A percentile compares a stretch with the other conserved stretches of the same genome.
These are phyloP conservation scores for Tholera decimalis DNA, from an alignment of 2,888 invertebrate genomes.

Conservation along the genomic window DNA sequence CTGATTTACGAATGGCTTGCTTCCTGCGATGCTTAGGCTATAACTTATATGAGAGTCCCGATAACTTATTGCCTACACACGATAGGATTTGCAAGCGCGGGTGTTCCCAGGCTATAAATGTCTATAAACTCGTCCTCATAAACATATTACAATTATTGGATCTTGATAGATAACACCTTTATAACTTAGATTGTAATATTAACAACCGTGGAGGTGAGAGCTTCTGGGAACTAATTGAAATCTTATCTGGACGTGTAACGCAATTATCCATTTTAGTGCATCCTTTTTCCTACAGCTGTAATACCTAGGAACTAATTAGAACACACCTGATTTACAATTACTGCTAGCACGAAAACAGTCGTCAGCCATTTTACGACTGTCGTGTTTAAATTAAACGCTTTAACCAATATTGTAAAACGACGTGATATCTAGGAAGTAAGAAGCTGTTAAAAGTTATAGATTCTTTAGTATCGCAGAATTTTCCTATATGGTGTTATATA, in stretches of 20 bases:
- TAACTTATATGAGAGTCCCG: conserved; percentile 39
- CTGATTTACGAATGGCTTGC: conserved; percentile 35
- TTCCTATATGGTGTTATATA: not conserved
- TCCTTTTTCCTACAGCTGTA: conserved; percentile 51
- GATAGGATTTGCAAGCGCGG: conserved; percentile 39
- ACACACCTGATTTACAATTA: conserved; percentile 32
- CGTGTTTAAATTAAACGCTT: conserved; percentile 30
- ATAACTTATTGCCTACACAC: conserved; percentile 48
- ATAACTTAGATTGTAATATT: conserved; percentile 55
- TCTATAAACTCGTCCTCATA: conserved; percentile 61
- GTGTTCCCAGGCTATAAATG: conserved; percentile 51
- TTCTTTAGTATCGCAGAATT: conserved; percentile 9
- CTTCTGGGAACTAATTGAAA: conserved; percentile 52
- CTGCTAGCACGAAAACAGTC: conserved; percentile 3
- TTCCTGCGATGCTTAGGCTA: conserved; percentile 28
- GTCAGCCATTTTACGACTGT: conserved; percentile 23
- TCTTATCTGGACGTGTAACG: conserved; percentile 47
- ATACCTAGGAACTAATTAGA: conserved; percentile 58
- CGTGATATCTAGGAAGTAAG: conserved; percentile 13
- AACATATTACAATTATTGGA: conserved; percentile 62
- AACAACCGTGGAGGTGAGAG: conserved; percentile 32
- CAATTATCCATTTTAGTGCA: conserved; percentile 62
- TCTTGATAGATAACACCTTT: conserved; percentile 52
- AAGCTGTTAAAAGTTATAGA: conserved; percentile 12
- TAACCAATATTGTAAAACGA: conserved; percentile 23